Evolutionary conservation across 2,113 vertebrate species (phyloP).

Genomic region (Monopterus albus): DNA sequence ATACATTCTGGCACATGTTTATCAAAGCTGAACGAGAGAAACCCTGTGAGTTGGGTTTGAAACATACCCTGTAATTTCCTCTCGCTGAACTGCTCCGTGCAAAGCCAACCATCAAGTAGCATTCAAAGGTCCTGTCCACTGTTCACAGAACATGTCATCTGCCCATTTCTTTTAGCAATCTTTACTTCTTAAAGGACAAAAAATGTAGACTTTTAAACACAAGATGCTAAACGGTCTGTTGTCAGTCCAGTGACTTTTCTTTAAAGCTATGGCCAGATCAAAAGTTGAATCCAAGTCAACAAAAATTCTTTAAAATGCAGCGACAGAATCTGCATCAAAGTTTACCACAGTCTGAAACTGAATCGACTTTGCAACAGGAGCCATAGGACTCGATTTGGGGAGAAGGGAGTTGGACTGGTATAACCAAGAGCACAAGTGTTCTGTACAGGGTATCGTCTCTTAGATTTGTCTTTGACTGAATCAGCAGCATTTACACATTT

Average conservation of each 20-base stretch:
- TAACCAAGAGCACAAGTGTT: constrained; percentile 52
- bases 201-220: constrained; percentile 7
- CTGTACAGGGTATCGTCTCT: constrained; percentile 59
- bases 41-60: constrained; percentile 45
- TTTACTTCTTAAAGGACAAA: constrained; percentile 11
- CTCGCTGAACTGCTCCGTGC: constrained; percentile 51
- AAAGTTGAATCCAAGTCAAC: constrained; percentile 30
- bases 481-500: constrained; percentile 80
- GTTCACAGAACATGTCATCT: constrained; percentile 7
- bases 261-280: not conserved
- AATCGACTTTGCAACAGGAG: constrained; percentile 29
- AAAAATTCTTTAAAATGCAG: constrained; percentile 10
- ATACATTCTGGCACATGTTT: constrained; percentile 79
- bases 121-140: constrained; percentile 43
- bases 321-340: not conserved
- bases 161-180: constrained; percentile 12
- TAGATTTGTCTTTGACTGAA: constrained; percentile 73
- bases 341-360: constrained; percentile 9
- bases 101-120: constrained; percentile 63
- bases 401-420: constrained; percentile 22
- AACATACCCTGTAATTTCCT: constrained; percentile 49
- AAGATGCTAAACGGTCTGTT: constrained; percentile 21
- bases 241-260: not conserved
- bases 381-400: not conserved
- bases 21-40: constrained; percentile 58